Evolutionary conservation across 1,140 invertebrate genomes (phyloP).

Genomic region (Atta colombica): DNA sequence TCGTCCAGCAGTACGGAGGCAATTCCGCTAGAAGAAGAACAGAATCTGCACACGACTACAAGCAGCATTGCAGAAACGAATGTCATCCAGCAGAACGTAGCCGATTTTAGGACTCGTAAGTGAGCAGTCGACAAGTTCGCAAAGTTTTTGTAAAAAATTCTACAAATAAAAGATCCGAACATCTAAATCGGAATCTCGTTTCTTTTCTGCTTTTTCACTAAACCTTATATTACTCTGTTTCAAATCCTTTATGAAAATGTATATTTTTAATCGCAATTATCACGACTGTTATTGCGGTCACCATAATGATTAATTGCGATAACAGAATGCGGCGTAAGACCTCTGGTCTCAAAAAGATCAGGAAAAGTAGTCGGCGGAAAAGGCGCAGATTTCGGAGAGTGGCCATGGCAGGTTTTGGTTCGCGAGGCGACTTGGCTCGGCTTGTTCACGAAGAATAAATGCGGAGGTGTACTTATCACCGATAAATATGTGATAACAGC

Average conservation of each 20-base stretch:
- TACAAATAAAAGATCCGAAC: slow-evolving; percentile 16
- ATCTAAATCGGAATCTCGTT: slow-evolving; percentile 6
- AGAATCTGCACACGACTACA: slow-evolving; percentile 21
- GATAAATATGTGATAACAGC: slow-evolving; percentile 95
- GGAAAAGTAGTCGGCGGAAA: slow-evolving; percentile 97
- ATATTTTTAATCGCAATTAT: background rate
- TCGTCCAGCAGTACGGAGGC: slow-evolving; percentile 71
- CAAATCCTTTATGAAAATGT: background rate
- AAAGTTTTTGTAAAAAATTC: slow-evolving; percentile 32
- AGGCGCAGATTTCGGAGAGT: slow-evolving; percentile 94
- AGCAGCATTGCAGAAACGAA: slow-evolving; percentile 51
- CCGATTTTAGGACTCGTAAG: slow-evolving; percentile 80
- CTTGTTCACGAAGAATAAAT: slow-evolving; percentile 98
- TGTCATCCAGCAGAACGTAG: slow-evolving; percentile 1
- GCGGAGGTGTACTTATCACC: slow-evolving; percentile 96
- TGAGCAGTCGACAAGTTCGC: slow-evolving; percentile 40
- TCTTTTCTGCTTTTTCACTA: slow-evolving; percentile 1
- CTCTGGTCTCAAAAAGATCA: slow-evolving; percentile 89
- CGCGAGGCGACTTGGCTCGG: slow-evolving; percentile 97
- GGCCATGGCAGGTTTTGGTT: slow-evolving; percentile 97
- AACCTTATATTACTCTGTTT: background rate
- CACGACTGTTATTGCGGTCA: slow-evolving; percentile 18
- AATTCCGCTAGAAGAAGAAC: slow-evolving; percentile 65
- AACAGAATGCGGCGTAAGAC: slow-evolving; percentile 95
- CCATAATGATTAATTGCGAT: slow-evolving; percentile 48